Evolutionary conservation across 2,113 vertebrate species (phyloP), one percentile per base, ranked within the genome.

Genomic region (Trogon melanurus): DNA sequence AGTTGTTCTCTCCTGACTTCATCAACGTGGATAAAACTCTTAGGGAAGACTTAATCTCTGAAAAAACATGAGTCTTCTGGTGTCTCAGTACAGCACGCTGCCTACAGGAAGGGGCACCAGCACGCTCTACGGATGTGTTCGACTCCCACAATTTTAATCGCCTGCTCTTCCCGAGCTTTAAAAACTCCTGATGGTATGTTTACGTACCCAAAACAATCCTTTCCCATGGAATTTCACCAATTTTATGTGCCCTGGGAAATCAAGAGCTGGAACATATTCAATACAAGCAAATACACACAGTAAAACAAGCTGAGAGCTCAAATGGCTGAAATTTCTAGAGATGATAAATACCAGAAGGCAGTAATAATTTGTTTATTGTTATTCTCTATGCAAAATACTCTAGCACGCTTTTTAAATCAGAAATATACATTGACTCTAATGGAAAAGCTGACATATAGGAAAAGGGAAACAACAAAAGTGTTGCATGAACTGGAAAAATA

Each of bases 201-300:
- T 97, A 96, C 10, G 30, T 95, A 96, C 71, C 87, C 93, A 91
- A 96, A 91, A 48, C 94, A 97, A 95, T 80, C 89, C 76, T 93
- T 97, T 98, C 97, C 97, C 98, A 97, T 97, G 97, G 97, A 98
- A 98, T 98, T 97, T 97, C 97, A 98, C 93, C 97, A 95, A 87
- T 97, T 96, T 94, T 95, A 73, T 85, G 76, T 96, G 94, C 94
- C 96, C 94, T 98, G 96, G 96, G 97, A 98, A 98, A 97, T 88
- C 64, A 96, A 97, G 87, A 95, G 54, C 96, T 98, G 97, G 97
- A 97, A 95, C 65, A 75, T 60, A 44, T 97, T 97, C 98, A 98
- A 97, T 47, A 96, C 96, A 98, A 98, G 97, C 97, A 98, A 98
- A 97, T 89, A 73, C 89, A 87, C 5, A 30, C 16, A 96, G 73